phyloP scores from a whole-genome alignment of 2,888 invertebrate genomes.

The Andrena hattorfiana region DNA sequence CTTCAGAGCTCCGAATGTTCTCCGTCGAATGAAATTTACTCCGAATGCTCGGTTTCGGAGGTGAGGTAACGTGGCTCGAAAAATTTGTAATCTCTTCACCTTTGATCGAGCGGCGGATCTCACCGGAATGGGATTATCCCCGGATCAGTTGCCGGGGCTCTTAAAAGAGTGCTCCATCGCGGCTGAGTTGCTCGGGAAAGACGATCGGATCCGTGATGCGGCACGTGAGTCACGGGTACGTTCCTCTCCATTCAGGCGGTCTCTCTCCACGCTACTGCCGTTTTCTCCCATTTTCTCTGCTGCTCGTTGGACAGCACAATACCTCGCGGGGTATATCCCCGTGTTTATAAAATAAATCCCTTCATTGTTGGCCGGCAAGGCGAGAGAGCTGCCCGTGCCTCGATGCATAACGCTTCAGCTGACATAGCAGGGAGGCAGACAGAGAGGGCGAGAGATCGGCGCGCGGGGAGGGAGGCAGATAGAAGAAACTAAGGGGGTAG shows the following conservation, averaged over 20 bases:
- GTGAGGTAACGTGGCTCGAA: not conserved
- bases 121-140: constrained; percentile 63
- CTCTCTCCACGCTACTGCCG: constrained; percentile 46
- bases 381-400: constrained; percentile 58
- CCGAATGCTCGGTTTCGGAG: not conserved
- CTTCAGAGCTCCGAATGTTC: not conserved
- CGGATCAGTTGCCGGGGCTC: constrained; percentile 54
- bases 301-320: constrained; percentile 62
- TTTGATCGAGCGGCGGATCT: constrained; percentile 52
- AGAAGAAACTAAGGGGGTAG: constrained; percentile 28
- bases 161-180: constrained; percentile 63
- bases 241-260: constrained; percentile 4
- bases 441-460: not conserved
- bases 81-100: constrained; percentile 49
- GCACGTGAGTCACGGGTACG: constrained; percentile 70
- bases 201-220: constrained; percentile 68
- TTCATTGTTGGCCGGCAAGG: constrained; percentile 75
- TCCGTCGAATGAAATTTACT: constrained; percentile 10
- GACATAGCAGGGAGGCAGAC: constrained; percentile 33
- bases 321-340: constrained; percentile 72
- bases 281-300: constrained; percentile 62
- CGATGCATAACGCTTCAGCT: constrained; percentile 64
- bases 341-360: constrained; percentile 82
- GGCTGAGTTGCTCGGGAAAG: constrained; percentile 64
- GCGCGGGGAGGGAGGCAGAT: constrained; percentile 7